Base-by-base conservation (phyloP, 1,140 invertebrate genomes). In the Brachionus koreanus region DNA sequence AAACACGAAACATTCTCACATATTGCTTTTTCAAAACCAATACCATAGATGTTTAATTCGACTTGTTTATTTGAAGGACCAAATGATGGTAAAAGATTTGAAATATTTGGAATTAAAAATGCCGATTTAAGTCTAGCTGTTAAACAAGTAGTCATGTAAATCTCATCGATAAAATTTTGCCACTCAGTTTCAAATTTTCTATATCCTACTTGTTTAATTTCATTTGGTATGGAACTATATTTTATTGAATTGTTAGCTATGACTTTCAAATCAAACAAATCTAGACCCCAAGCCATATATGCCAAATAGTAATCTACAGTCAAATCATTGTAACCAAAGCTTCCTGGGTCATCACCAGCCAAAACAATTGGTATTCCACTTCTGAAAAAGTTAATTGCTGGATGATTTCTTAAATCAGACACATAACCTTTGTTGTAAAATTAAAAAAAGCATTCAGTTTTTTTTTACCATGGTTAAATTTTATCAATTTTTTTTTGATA, bases 231-330 rank as follows among this genome's bases (percentile, higher is more conserved):
- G 9, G 84, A 72, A 72, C 84, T 85, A 39, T 84, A 85, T 9
- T 37, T 5, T 2, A 86, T 79, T 23, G 85, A 85, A 67, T 85
- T 85, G 0, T 39, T 76, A 0, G 85, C 85, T 23, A 86, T 46
- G 16, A 82, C 65, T 82, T 81, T 83, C 23, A 86, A 46, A 49
- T 86, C 85, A 9, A 63, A 79, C 12, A 86, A 82, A 67, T 83
- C 65, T 9, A 86, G 46, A 35, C 85, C 84, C 85, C 85, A 86
- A 13, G 74, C 83, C 84, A 85, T 84, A 23, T 83, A 85, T 10
- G 84, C 85, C 35, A 83, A 69, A 72, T 86, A 86, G 83, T 84
- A 86, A 61, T 86, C 85, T 13, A 84, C 83, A 0, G 85, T 86
- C 13, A 85, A 84, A 35, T 84, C 79, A 67, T 86, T 82, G 75